These are phyloP conservation scores for Baryphthengus martii DNA, from an alignment of 2,113 vertebrate species.

Conservation along the genomic window DNA sequence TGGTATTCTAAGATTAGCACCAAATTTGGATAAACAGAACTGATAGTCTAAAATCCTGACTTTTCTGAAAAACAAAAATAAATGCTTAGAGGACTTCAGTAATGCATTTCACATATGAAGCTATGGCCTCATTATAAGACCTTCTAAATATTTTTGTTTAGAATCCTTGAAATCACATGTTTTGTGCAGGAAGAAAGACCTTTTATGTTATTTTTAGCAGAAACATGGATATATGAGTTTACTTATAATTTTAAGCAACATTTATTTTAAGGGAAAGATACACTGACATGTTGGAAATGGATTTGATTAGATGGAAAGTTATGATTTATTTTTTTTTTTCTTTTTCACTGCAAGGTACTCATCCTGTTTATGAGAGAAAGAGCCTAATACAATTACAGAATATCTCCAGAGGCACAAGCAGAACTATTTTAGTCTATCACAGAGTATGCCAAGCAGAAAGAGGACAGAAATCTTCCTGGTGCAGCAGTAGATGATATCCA, in stretches of 20 bases:
- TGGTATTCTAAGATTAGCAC: neutral
- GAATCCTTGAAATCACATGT: neutral
- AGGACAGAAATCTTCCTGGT: neutral
- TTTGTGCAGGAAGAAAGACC: neutral
- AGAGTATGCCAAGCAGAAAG: neutral
- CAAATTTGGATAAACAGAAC: neutral
- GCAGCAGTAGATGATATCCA: neutral
- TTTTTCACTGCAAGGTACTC: neutral
- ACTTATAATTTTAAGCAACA: neutral
- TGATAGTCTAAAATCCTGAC: neutral
- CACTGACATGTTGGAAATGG: neutral
- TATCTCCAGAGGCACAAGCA: neutral
- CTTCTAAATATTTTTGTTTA: neutral
- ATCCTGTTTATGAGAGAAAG: neutral
- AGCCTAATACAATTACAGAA: neutral
- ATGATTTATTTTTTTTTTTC: neutral
- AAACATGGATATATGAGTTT: neutral
- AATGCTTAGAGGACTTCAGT: neutral
- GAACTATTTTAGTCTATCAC: neutral
- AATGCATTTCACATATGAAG: neutral
- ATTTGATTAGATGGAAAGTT: neutral
- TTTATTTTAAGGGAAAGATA: neutral
- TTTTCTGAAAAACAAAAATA: neutral
- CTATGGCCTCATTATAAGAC: neutral
- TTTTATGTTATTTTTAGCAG: neutral